Evolutionary conservation across 1,140 invertebrate genomes (phyloP).

Genomic region (Cepaea nemoralis): DNA sequence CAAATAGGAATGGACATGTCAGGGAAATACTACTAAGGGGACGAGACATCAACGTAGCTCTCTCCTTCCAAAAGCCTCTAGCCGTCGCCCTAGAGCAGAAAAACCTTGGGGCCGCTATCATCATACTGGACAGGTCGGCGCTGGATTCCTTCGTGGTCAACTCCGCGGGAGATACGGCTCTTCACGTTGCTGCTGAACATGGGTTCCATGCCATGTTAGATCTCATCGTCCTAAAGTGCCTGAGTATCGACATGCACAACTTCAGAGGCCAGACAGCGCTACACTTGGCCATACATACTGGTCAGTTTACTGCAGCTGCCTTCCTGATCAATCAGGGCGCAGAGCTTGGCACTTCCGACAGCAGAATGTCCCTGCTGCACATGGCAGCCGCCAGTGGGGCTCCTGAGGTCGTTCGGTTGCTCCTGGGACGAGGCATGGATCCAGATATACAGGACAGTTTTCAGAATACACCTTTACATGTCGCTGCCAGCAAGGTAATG

Average conservation of each 20-base stretch:
- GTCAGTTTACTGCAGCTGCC: background rate
- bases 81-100: background rate
- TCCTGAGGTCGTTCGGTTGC: background rate
- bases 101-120: conserved; percentile 11
- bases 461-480: conserved; percentile 31
- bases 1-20: background rate
- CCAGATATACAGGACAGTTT: conserved; percentile 4
- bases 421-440: background rate
- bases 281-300: background rate
- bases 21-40: background rate
- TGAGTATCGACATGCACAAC: background rate
- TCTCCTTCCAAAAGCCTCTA: conserved; percentile 6
- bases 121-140: background rate
- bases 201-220: conserved; percentile 2
- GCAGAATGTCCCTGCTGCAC: conserved; percentile 6
- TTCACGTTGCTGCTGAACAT: conserved; percentile 27
- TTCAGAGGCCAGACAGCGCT: background rate
- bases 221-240: background rate
- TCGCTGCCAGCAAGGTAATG: conserved; percentile 16
- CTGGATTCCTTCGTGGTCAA: background rate
- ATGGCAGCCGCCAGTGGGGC: conserved; percentile 15
- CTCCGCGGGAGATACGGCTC: background rate
- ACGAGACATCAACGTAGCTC: background rate
- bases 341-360: no score
- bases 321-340: background rate